Evolutionary conservation across 2,113 vertebrate species (phyloP).

Genomic region (Nyctereutes procyonoides): DNA sequence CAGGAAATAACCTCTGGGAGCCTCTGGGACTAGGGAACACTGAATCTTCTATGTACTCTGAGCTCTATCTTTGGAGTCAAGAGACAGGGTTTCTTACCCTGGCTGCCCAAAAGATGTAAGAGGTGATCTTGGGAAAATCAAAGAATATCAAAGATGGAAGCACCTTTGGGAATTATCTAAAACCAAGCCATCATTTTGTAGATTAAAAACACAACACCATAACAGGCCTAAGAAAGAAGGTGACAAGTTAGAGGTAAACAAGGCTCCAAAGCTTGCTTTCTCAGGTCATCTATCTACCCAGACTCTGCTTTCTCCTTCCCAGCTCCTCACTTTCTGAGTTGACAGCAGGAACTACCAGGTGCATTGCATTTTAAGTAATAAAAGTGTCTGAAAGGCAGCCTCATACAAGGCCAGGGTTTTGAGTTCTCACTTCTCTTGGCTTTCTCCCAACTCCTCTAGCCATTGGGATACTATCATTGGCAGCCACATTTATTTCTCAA

Average conservation of each 20-base stretch:
- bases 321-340: not conserved
- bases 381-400: not conserved
- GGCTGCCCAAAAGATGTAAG: not conserved
- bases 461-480: not conserved
- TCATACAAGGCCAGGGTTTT: not conserved
- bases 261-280: not conserved
- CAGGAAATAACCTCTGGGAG: not conserved
- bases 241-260: not conserved
- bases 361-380: not conserved
- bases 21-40: not conserved
- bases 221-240: not conserved
- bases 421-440: slow-evolving; percentile 15
- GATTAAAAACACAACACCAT: not conserved
- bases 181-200: not conserved
- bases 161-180: not conserved
- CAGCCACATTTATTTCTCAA: not conserved
- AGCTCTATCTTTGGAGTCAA: not conserved
- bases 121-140: not conserved
- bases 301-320: not conserved
- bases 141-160: not conserved
- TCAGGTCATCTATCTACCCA: not conserved
- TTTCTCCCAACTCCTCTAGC: not conserved
- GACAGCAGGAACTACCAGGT: not conserved
- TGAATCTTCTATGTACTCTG: not conserved
- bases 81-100: not conserved